Evolutionary conservation across 2,888 invertebrate genomes (phyloP).

Genomic region (Acleris emargana): DNA sequence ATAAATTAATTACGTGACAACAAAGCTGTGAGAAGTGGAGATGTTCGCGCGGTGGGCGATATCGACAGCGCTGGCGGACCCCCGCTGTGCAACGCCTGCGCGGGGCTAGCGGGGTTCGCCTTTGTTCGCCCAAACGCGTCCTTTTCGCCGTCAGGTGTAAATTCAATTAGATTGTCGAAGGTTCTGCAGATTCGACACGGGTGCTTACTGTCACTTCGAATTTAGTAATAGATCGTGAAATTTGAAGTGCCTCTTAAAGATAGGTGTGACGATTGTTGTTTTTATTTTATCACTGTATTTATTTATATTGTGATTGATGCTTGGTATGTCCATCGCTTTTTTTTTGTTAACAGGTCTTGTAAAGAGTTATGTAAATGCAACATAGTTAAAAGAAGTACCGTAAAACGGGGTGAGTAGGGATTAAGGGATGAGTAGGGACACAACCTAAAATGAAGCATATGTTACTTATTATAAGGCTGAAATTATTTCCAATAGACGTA

Average conservation of each 20-base stretch:
- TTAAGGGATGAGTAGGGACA: no score
- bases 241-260: conserved; percentile 1
- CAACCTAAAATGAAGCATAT: no score
- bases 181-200: conserved; percentile 39
- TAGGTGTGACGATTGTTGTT: no score
- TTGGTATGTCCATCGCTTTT: no score
- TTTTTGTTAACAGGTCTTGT: no score
- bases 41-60: conserved; percentile 67
- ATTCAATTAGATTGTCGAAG: conserved; percentile 32
- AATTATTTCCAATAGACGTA: no score
- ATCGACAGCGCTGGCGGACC: conserved; percentile 53
- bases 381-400: no score
- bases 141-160: conserved; percentile 52
- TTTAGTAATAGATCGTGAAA: conserved; percentile 28
- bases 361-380: no score
- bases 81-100: conserved; percentile 75
- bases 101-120: conserved; percentile 55
- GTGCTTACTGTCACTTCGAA: conserved; percentile 19
- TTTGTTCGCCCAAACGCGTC: conserved; percentile 72
- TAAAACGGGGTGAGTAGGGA: no score
- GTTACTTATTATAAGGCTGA: no score
- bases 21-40: conserved; percentile 62
- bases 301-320: no score
- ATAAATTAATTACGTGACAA: conserved; percentile 83
- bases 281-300: no score